A percentile compares a stretch with the other conserved stretches of the same genome.
These are phyloP conservation scores for Xiphorhynchus elegans DNA, from an alignment of 2,113 vertebrate species.

Conservation along the genomic window DNA sequence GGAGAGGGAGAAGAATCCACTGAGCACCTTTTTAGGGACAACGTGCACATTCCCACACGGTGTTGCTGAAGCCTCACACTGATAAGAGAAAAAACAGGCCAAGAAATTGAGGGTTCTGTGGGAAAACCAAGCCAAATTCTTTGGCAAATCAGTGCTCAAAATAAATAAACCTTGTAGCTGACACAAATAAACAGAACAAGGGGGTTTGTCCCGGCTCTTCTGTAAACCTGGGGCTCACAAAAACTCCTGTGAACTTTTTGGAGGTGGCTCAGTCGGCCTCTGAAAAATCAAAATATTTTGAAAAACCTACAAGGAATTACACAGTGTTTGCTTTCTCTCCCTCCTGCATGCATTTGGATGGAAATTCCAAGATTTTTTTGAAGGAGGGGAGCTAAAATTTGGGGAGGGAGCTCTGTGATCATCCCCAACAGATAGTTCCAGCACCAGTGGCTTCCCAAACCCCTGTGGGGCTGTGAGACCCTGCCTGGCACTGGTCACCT, in stretches of 20 bases:
- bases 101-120: neutral
- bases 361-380: neutral
- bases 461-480: neutral
- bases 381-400: neutral
- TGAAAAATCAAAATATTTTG: neutral
- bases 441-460: neutral
- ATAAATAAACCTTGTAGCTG: neutral
- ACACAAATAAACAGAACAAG: neutral
- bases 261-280: accelerated
- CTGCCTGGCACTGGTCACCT: accelerated
- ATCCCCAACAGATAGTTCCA: neutral
- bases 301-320: accelerated
- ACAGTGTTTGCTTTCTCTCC: accelerated
- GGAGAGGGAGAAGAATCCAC: too few relatives aligned
- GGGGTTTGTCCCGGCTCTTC: neutral
- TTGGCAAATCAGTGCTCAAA: neutral
- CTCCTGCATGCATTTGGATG: accelerated
- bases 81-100: neutral
- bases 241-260: accelerated
- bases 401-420: neutral
- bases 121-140: neutral
- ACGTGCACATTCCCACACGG: accelerated
- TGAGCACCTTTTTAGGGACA: neutral
- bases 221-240: neutral
- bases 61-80: neutral